Conservation (phyloP, 1,140 invertebrate genomes). For the Homalodisca vitripennis region DNA sequence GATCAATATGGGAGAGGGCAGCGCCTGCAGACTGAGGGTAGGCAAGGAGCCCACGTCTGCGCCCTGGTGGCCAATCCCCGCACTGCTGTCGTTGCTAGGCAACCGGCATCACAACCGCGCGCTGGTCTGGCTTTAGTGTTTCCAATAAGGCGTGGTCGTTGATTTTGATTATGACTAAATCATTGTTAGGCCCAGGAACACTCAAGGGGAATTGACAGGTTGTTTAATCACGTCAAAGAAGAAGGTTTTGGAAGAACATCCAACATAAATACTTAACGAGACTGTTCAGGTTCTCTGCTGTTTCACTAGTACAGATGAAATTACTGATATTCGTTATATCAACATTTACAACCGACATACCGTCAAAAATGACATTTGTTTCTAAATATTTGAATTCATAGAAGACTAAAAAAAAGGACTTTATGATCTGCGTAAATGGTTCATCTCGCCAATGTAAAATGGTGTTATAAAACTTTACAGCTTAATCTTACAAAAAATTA, state of each 20-base stretch:
- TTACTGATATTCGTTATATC: too few relatives aligned
- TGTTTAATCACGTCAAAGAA: not conserved
- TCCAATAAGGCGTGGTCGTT: not conserved
- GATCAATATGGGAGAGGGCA: constrained; percentile 8
- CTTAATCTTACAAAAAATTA: too few relatives aligned
- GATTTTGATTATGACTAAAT: not conserved
- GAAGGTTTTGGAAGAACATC: not conserved
- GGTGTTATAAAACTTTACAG: too few relatives aligned
- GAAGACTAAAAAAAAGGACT: too few relatives aligned
- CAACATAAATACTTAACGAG: not conserved
- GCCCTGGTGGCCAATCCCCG: not conserved
- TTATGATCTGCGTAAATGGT: too few relatives aligned
- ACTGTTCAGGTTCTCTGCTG: not conserved
- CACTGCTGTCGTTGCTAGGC: constrained; percentile 2
- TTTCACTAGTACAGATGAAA: too few relatives aligned
- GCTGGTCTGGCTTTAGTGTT: not conserved
- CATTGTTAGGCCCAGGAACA: not conserved
- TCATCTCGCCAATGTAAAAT: too few relatives aligned
- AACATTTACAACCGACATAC: too few relatives aligned
- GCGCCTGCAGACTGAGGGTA: constrained; percentile 1
- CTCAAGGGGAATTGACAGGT: not conserved
- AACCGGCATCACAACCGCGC: not conserved
- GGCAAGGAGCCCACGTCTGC: not conserved
- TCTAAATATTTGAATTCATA: too few relatives aligned
- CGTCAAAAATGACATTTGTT: too few relatives aligned